These are phyloP conservation scores for Psittacula cyanocephala DNA, from an alignment of 2,113 vertebrate species.

Conservation along the genomic window DNA sequence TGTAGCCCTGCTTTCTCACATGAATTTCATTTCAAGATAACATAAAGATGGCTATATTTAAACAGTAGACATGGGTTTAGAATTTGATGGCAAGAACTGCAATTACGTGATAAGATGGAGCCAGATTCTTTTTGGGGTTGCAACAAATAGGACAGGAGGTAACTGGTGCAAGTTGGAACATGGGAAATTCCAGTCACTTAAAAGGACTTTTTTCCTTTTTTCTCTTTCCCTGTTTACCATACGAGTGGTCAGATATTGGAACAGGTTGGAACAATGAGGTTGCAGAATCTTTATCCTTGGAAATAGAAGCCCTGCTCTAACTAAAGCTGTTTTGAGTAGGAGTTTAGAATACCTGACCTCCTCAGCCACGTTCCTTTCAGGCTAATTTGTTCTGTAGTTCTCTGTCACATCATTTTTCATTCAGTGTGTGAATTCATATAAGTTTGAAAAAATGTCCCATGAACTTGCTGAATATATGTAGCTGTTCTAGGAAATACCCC, in stretches of 20 bases:
- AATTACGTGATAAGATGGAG: constrained; percentile 35
- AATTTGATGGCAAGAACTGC: not conserved
- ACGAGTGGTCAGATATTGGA: not conserved
- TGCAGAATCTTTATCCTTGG: not conserved
- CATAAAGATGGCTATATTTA: not conserved
- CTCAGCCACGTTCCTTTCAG: not conserved
- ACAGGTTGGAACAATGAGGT: not conserved
- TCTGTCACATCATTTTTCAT: not conserved
- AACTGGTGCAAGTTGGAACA: not conserved
- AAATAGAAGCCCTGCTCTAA: not conserved
- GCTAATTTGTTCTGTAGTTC: not conserved
- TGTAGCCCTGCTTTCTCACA: not conserved
- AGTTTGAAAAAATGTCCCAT: not conserved
- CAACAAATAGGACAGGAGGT: not conserved
- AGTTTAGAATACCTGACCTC: not conserved
- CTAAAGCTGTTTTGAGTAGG: not conserved
- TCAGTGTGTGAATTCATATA: not conserved
- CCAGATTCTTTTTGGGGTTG: not conserved
- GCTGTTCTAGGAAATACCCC: not conserved
- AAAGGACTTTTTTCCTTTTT: not conserved
- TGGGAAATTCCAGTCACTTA: not conserved
- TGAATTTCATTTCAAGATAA: constrained; percentile 16
- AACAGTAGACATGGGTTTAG: not conserved
- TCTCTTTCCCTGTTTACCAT: fast-evolving
- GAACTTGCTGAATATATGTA: not conserved